These are phyloP conservation scores for Leptinotarsa undecemlineata DNA, from an alignment of 1,140 invertebrate genomes.

Conservation along the genomic window DNA sequence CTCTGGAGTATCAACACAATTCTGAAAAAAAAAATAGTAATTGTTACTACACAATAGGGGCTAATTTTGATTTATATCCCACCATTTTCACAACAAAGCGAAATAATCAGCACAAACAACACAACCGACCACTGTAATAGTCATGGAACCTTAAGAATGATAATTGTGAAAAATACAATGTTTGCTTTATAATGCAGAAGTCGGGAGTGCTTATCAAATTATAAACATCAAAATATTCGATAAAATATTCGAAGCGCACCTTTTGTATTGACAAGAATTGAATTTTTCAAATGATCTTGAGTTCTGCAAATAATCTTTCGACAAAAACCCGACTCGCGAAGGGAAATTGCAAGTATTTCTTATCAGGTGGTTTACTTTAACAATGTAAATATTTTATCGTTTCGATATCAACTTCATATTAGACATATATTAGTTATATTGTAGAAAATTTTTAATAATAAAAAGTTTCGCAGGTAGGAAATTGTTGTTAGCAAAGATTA, in stretches of 20 bases:
- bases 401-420: neutral
- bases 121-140: neutral
- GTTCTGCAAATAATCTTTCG: conserved; percentile 10
- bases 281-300: conserved; percentile 1
- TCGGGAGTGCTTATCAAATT: conserved; percentile 42
- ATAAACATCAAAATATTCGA: conserved; percentile 37
- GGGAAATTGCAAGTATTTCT: conserved; percentile 5
- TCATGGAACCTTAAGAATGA: neutral
- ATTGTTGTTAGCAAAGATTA: no score
- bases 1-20: neutral
- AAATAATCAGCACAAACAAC: no score
- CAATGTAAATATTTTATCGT: conserved; percentile 17
- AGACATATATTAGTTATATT: no score
- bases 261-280: conserved; percentile 31
- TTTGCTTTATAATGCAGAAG: conserved; percentile 32
- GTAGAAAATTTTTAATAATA: no score
- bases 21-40: conserved; percentile 1
- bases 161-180: conserved; percentile 27
- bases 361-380: conserved; percentile 23
- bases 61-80: neutral
- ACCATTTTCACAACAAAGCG: no score
- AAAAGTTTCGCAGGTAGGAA: neutral
- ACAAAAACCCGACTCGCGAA: neutral
- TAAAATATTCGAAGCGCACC: conserved; percentile 24
- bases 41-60: no score